Conservation (phyloP, 2,113 vertebrate species). For the Dipodomys merriami region DNA sequence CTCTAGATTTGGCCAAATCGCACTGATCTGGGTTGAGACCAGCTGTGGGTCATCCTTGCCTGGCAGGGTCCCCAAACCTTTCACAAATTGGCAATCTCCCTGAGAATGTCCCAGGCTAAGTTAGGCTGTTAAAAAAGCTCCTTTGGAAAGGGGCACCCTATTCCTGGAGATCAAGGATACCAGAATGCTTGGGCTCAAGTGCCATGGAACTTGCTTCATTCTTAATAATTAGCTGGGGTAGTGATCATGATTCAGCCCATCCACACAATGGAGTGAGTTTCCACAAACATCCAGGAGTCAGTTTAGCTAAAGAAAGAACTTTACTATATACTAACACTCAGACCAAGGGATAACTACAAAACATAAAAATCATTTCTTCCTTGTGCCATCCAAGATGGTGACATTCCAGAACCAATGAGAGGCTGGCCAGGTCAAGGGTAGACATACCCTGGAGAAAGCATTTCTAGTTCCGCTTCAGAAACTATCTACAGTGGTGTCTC, state of each 20-base stretch:
- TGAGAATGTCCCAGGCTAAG: background rate
- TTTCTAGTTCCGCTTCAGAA: constrained; percentile 45
- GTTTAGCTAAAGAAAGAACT: constrained; percentile 34
- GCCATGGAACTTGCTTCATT: background rate
- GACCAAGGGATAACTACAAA: background rate
- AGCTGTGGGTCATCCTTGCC: constrained; percentile 12
- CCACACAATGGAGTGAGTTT: constrained; percentile 54
- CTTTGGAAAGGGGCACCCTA: background rate
- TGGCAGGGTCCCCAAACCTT: background rate
- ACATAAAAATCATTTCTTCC: background rate
- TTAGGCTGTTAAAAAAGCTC: background rate
- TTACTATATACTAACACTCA: constrained; percentile 4
- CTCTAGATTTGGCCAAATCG: constrained; percentile 1
- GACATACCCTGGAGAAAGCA: background rate
- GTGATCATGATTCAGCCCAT: constrained; percentile 45
- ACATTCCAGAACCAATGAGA: background rate
- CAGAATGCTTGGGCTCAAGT: background rate
- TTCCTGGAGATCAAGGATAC: background rate
- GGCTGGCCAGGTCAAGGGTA: background rate
- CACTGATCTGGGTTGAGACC: background rate
- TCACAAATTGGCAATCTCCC: background rate
- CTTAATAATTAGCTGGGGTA: constrained; percentile 48
- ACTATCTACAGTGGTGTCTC: background rate
- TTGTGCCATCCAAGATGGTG: background rate
- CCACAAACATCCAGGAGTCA: constrained; percentile 58